Evolutionary conservation across 2,113 vertebrate genomes (phyloP).

Genomic region (Empidonax alnorum): DNA sequence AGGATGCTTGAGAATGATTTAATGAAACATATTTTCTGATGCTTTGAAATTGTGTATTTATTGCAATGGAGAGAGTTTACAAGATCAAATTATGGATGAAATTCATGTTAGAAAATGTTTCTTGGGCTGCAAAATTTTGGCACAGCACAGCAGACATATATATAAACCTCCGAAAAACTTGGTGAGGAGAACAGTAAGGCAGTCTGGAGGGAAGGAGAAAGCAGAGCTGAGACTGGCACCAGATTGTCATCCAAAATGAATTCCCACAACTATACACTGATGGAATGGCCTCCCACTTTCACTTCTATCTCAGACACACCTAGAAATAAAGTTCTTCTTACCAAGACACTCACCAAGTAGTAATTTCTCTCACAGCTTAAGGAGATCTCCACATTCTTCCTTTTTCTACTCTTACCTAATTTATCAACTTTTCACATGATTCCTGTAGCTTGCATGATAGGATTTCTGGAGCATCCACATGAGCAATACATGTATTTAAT

Average conservation of each 20-base stretch:
- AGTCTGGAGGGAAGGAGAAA: neutral
- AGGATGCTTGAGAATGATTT: neutral
- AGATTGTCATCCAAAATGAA: neutral
- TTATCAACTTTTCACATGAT: neutral
- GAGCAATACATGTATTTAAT: neutral
- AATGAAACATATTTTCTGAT: neutral
- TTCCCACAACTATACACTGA: neutral
- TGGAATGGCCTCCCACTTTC: neutral
- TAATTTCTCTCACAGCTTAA: neutral
- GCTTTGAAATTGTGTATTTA: neutral
- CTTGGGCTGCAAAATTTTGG: neutral
- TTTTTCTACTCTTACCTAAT: neutral
- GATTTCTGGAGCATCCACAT: neutral
- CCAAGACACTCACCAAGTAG: neutral
- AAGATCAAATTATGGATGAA: neutral
- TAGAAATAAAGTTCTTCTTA: neutral
- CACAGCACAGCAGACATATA: neutral
- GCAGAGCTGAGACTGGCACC: neutral
- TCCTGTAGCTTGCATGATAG: neutral
- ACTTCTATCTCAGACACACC: neutral
- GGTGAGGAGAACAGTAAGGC: neutral
- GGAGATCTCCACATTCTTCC: neutral
- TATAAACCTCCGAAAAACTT: neutral
- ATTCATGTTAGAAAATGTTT: neutral
- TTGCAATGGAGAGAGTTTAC: neutral